phyloP scores from a whole-genome alignment of 1,140 invertebrate genomes.

The Bombyx mandarina region DNA sequence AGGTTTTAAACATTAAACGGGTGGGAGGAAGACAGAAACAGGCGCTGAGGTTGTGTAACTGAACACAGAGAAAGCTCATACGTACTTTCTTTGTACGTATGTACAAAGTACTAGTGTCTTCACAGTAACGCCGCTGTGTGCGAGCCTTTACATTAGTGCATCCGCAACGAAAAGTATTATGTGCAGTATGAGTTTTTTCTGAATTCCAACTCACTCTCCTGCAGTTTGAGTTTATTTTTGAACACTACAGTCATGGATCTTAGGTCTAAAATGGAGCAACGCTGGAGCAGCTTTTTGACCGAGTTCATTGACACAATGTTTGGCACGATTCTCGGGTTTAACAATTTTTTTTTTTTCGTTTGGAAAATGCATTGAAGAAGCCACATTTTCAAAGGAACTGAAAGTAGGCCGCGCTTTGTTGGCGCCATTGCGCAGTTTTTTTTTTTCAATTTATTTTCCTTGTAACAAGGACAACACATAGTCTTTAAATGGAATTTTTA shows the following conservation, averaged over 20 bases:
- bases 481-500: background rate
- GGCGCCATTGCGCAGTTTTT: conserved; percentile 14
- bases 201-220: background rate
- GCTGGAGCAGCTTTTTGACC: conserved; percentile 49
- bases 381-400: conserved; percentile 45
- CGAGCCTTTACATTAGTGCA: conserved; percentile 42
- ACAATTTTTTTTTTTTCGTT: conserved; percentile 45
- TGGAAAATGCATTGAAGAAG: conserved; percentile 51
- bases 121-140: conserved; percentile 26
- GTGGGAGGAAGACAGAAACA: conserved; percentile 37
- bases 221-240: conserved; percentile 21
- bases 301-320: conserved; percentile 63
- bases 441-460: conserved; percentile 42
- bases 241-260: conserved; percentile 20
- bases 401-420: conserved; percentile 54
- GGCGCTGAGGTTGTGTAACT: conserved; percentile 55
- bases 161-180: conserved; percentile 46
- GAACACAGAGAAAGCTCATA: conserved; percentile 65
- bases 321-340: conserved; percentile 57
- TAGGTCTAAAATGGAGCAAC: conserved; percentile 28
- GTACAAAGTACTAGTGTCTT: conserved; percentile 5
- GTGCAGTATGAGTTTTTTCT: conserved; percentile 37
- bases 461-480: conserved; percentile 34
- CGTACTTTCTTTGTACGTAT: conserved; percentile 59
- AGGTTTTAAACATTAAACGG: conserved; percentile 13